Evolutionary conservation across 2,797 vertebrate genomes (phyloP), one percentile per base, ranked within the genome.

Genomic region (Ceryle rudis): DNA sequence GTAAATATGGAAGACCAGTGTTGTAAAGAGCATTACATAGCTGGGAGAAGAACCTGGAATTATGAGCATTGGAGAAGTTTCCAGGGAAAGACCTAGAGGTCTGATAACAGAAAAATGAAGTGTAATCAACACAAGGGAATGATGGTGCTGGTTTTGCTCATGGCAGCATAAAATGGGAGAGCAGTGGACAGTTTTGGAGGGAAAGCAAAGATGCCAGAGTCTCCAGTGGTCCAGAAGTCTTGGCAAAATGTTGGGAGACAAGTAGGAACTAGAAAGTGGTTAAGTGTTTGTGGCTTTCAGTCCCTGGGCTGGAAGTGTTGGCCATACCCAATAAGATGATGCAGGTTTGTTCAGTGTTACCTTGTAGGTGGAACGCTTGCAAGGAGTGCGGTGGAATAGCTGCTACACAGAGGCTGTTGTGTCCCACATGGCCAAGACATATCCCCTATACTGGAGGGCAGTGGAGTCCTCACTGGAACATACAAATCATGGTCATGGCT

Each of bases 381-480:
- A 46, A 55, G 22, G 22, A 17, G 19, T 65, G 51, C 37, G 33
- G 3, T 37, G 57, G 20, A 37, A 31, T 31, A 54, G 52, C 52
- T 54, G 42, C 47, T 62, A 1, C 1, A 1, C 25, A 64, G 71
- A 57, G 18, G 6, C 15, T 44, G 23, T 33, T 42, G 18, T 57
- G 22, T 83, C 16, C 54, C 10, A 0, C 31, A 74, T 90, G 25
- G 13, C 17, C 35, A 60, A 54, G 49, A 47, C 9, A 12, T 10
- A 2, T 0, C 9, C 7, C 1, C 0, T 41, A 0, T 61, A 11
- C 13, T 46, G 42, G n/a, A 54, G 28, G 29, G 37, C 42, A 69
- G 14, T 20, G 31, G 54, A 42, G 35, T 72, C 66, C n/a, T 64
- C 44, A 22, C 25, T 58, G n/a, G 18, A 42, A 51, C 26, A 4